Base-by-base conservation (phyloP, 2,888 invertebrate genomes). In the Lomographa bimaculata region DNA sequence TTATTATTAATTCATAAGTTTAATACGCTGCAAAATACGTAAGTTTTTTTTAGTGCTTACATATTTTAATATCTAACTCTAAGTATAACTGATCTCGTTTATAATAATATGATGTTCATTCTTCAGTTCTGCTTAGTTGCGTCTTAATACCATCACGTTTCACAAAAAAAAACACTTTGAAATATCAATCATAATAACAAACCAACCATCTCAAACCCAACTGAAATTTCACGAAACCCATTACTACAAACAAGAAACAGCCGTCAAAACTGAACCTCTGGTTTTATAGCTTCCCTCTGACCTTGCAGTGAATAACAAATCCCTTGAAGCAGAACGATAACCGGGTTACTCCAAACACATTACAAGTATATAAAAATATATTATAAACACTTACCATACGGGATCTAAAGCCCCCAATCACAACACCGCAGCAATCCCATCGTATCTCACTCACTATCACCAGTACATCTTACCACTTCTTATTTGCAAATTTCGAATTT, bases 381-480 rank as follows among this genome's bases (percentile, higher is more conserved):
- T 11, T 1, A 24, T 18, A 5, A 25, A 32, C 4, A 50, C 55
- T 55, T 17, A 55, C 55, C 53, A 49, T 33, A 40, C 25, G 46
- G 42, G 44, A 35, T 38, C 41, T 30, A 23, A 11, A 42, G 43
- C 43, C 47, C 46, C 45, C 30, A n/a, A 8, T 27, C 40, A 45
- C 38, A 28, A 43, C 42, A 46, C 39, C 24, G 46, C 21, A 21
- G 46, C 52, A 53, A 52, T 52, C 50, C 52, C 48, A 50, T 50
- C 39, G 20, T 43, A 49, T 19, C 16, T 21, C 32, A 49, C 42
- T 14, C 47, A 42, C 44, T 32, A 40, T 33, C 23, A 29, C 14
- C n/a, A n/a, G n/a, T n/a, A n/a, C n/a, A n/a, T 26, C 8, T 9
- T 34, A 21, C 5, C 42, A 43, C 32, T 29, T 5, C 3, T 17